Evolutionary conservation across 2,113 vertebrate species (phyloP), one percentile per base, ranked within the genome.

Genomic region (Amblyopsis rosae): DNA sequence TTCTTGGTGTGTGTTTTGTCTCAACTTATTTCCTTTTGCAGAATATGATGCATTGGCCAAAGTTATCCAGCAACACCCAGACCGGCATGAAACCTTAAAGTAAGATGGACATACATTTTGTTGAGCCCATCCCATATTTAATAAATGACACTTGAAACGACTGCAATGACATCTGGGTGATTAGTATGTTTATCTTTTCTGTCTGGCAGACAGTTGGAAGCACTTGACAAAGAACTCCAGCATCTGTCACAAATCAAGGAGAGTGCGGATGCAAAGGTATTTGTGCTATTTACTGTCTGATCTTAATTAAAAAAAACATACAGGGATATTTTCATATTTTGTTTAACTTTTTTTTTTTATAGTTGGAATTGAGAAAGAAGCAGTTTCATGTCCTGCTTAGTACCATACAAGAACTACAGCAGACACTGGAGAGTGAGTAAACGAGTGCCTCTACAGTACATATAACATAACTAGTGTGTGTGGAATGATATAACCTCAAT

Each of bases 31-130:
- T 70, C 6, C 41, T 35, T 53, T 63, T 75, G 69, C 88, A 99
- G 98, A 99, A 81, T 99, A 99, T 62, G 98, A 99, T 80, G 96
- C 96, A 45, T 92, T 99, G 85, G 98, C 98, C 57, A 99, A 97
- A 92, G 95, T 99, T 58, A 99, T 99, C 77, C 95, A 99, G 79
- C 95, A 96, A 74, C 98, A 99, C 70, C 98, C 98, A 75, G 96
- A 99, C 86, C 93, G 97, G 56, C 97, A 99, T 64, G 94, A 98
- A 88, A 99, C 98, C 7, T 48, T 99, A 63, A 96, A 97, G 98
- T 98, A 90, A 94, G 49, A 15, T 12, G 49, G 13, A 51, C 49
- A 4, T 13, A 9, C 2, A 51, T 15, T 51, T 10, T 9, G 13
- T 51, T 12, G 49, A 51, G 49, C 9, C 49, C 1, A 12, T 3